These are phyloP conservation scores for Druceiella hillmani DNA, from an alignment of 2,888 invertebrate species.

Conservation along the genomic window DNA sequence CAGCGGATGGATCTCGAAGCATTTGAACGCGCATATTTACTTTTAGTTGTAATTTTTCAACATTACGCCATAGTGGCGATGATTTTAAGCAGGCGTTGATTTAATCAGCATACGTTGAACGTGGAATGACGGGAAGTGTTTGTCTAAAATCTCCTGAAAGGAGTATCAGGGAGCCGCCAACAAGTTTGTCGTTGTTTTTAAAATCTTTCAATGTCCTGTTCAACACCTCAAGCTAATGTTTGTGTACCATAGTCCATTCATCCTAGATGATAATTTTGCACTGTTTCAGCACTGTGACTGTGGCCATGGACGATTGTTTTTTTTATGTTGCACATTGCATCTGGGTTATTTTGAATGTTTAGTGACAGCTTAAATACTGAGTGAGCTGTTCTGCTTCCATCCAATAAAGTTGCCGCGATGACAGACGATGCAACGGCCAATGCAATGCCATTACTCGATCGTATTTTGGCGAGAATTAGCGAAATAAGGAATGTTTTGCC, in stretches of 20 bases:
- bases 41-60: too few relatives aligned
- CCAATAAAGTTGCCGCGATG: slow-evolving; percentile 21
- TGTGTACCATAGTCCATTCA: slow-evolving; percentile 22
- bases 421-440: slow-evolving; percentile 19
- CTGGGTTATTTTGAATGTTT: slow-evolving; percentile 15
- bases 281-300: slow-evolving; percentile 15
- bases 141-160: slow-evolving; percentile 22
- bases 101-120: slow-evolving; percentile 19
- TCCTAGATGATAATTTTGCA: slow-evolving; percentile 20
- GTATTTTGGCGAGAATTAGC: slow-evolving; percentile 17
- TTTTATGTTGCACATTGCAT: slow-evolving; percentile 20
- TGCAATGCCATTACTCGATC: slow-evolving; percentile 16
- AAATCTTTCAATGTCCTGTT: too few relatives aligned
- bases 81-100: slow-evolving; percentile 26
- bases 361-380: slow-evolving; percentile 18
- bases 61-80: slow-evolving; percentile 25
- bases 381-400: slow-evolving; percentile 20
- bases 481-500: slow-evolving; percentile 14
- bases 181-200: too few relatives aligned
- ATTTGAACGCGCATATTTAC: too few relatives aligned
- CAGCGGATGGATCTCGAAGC: too few relatives aligned
- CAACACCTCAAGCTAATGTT: slow-evolving; percentile 23
- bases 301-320: slow-evolving; percentile 17
- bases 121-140: slow-evolving; percentile 17
- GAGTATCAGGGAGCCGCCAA: too few relatives aligned